Conservation (phyloP, 2,888 invertebrate genomes). For the Acanthosepion pharaonis region DNA sequence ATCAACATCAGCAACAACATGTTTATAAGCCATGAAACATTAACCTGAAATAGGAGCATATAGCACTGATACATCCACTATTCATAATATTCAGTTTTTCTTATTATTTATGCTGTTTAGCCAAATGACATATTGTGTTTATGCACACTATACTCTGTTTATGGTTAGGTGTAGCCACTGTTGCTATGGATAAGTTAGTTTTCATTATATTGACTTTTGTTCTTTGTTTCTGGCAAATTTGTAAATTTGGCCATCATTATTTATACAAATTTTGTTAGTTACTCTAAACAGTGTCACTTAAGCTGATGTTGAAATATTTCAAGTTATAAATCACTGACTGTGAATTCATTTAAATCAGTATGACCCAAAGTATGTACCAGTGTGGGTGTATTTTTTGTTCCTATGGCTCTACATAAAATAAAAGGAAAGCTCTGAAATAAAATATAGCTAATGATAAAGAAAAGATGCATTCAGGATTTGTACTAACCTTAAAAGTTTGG, state of each 20-base stretch:
- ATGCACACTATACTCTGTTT: not conserved
- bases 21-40: not conserved
- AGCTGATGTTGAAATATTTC: too few species aligned
- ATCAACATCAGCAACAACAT: not conserved
- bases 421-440: too few species aligned
- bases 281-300: not conserved
- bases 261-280: not conserved
- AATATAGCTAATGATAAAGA: too few species aligned
- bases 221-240: too few species aligned
- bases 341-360: too few species aligned
- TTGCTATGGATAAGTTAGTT: not conserved
- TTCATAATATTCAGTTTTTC: not conserved
- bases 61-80: not conserved
- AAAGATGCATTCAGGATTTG: too few species aligned
- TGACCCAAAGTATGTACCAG: too few species aligned
- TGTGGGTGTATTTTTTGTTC: too few species aligned
- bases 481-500: too few species aligned
- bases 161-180: not conserved
- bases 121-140: conserved; percentile 23
- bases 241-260: not conserved
- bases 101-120: conserved; percentile 35
- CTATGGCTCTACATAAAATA: too few species aligned
- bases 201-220: not conserved
- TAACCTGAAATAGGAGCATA: not conserved
- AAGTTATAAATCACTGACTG: too few species aligned